Base-by-base conservation (phyloP, 2,888 invertebrate species). In the Pherbina coryleti region DNA sequence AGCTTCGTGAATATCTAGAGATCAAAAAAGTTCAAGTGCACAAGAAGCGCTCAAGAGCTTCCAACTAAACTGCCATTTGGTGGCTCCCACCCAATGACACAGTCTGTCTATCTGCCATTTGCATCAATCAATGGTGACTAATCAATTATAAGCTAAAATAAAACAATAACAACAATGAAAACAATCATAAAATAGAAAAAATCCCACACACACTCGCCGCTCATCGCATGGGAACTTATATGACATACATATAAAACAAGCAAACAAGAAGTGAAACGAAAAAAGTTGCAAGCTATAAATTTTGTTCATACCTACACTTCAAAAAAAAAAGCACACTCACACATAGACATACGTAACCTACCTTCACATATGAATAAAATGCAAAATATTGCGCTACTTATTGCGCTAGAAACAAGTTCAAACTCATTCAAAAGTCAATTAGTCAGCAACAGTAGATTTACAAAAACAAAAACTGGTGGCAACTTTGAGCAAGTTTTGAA, bases 391-490 rank as follows among this genome's bases (percentile, higher is more conserved):
- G 44, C 28, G 51, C 49, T 51, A 57, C 55, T 55, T 34, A 34
- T 11, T 7, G 31, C 28, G 31, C 28, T 28, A 66, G 37, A 72
- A 74, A 74, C 64, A 74, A 74, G 74, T 74, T 62, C 74, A 74
- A 74, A 74, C 74, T 64, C 25, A 74, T 34, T 74, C 31, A n/a
- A 74, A 53, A 74, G 64, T 74, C 74, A 74, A 74, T 74, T 74
- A 74, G 31, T 11, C 17, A 28, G 31, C 22, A 60, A 72, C 11
- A 19, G 57, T 22, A 34, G 19, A 34, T n/a, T 31, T 5, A 34
- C 31, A 28, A 71, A 14, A 31, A 28, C 25, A 25, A 60, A 60
- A 60, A 28, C 60, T 60, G 60, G 14, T 60, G 19, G 17, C 4
- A 60, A 60, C 28, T 28, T 28, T 28, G 28, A 57, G 44, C 44